Base-by-base conservation (phyloP, 2,113 vertebrate species). In the Excalfactoria chinensis region DNA sequence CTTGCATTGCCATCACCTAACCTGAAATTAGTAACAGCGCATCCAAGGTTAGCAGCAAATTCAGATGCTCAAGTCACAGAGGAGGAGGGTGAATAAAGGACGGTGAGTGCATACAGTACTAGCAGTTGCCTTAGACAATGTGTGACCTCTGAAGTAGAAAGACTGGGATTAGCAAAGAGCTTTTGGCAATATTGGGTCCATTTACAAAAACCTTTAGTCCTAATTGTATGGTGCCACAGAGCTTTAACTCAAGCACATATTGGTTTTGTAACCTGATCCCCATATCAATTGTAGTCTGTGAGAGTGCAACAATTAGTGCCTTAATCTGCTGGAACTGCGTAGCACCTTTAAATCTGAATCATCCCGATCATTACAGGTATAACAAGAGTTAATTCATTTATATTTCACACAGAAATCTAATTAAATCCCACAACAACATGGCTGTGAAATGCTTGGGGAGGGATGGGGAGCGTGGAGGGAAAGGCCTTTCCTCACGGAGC, bases 111-210 rank as follows among this genome's bases (percentile, higher is more conserved):
- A 1, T 81, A 74, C 32, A 51, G 91, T 81, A 5, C 77, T 71
- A 96, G 72, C 58, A 0, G 56, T 78, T 93, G 94, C 82, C 68
- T 93, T 84, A 96, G 75, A 93, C 93, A 95, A 93, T 84, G 76
- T 0, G 3, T 93, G 94, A 95, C 89, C 91, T 91, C 94, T 96
- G 94, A 95, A 95, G 96, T 96, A 95, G 93, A 95, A 91, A 88
- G 87, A 84, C 79, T 41, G 44, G 94, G 89, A 94, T 96, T 93
- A 95, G 73, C 17, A 18, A 77, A 93, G 82, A 81, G 95, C 85
- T 96, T 96, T 95, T 95, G 96, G 79, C 66, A 76, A 95, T 96
- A 86, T 95, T 89, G 79, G 93, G 89, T 75, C 91, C 90, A 90
- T 88, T 67, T 93, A 78, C 37, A 49, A 93, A 95, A 95, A 95